phyloP scores from a whole-genome alignment of 2,113 vertebrate species.

The Salminus brasiliensis region DNA sequence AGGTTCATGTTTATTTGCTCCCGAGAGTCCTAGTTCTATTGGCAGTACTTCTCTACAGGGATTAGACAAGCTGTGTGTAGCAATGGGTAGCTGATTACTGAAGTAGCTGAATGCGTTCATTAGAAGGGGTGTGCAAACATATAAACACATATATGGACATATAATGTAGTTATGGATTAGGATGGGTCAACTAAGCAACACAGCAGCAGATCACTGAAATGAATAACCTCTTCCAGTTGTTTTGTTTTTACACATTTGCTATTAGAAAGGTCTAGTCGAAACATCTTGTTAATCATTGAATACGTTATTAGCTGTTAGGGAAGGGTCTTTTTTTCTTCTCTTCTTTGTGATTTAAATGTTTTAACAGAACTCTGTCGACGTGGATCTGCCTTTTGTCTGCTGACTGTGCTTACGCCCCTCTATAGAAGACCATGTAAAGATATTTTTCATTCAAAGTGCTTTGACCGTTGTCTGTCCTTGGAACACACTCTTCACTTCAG shows the following conservation, averaged over 20 bases:
- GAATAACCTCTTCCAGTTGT: background rate
- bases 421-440: conserved; percentile 40
- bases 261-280: conserved; percentile 3
- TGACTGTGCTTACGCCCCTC: conserved; percentile 21
- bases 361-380: conserved; percentile 29
- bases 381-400: conserved; percentile 33
- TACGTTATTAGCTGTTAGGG: background rate
- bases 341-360: conserved; percentile 40
- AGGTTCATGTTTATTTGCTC: too few species aligned
- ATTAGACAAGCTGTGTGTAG: too few species aligned
- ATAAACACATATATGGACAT: too few species aligned
- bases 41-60: too few species aligned
- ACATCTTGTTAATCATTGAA: conserved; percentile 37
- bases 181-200: background rate
- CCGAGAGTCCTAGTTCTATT: too few species aligned
- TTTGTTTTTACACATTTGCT: background rate
- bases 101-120: too few species aligned
- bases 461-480: conserved; percentile 44
- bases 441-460: conserved; percentile 23
- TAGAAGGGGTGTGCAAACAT: too few species aligned
- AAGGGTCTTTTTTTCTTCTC: conserved; percentile 13
- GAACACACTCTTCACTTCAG: conserved; percentile 35
- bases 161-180: background rate
- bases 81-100: too few species aligned
- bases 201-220: background rate